Evolutionary conservation across 2,888 invertebrate genomes (phyloP), one percentile per base, ranked within the genome.

Genomic region (Epistrophe grossulariae): DNA sequence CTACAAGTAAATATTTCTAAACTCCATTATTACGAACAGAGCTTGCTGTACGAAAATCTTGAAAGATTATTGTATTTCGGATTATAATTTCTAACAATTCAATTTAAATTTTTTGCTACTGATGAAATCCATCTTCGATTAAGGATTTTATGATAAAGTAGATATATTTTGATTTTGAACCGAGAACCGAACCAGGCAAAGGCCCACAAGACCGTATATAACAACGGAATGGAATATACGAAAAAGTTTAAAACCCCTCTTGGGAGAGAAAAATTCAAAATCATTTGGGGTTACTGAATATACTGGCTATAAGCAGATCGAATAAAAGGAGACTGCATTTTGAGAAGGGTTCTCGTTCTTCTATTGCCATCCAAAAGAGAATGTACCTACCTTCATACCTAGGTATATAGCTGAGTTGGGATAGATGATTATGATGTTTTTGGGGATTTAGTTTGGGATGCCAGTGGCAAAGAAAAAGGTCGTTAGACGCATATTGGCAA

Each of bases 361-460:
- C 48, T 35, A 66, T 66, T 50, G 17, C 66, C 35, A 48, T 43
- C 64, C 7, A 38, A 24, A 4, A 40, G 24, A 62, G 17, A 57
- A 45, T 70, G 48, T 40, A 31, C 24, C 24, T 24, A 24, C 24
- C 24, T 24, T 24, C n/a, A 24, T 24, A 52, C 38, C 3, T 17
- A 8, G n/a, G 5, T 8, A 15, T 52, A 70, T 43, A 43, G 15
- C 43, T 15, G 15, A 1, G 76, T 52, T 74, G 62, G 70, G 45
- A 76, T 71, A 79, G 70, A 84, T 84, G 79, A 84, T 84, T 84
- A 84, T 79, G 84, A 84, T 79, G 84, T 84, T 84, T n/a, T 79
- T 59, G 62, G 38, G 74, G 64, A 68, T 77, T 45, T 31, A 17
- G 64, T 79, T 79, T 59, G 62, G 52, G 70, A 73, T 77, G 48